Base-by-base conservation (phyloP, 30 jellyfish, hydroid and myxozoan genomes). In the Morbakka virulenta region DNA sequence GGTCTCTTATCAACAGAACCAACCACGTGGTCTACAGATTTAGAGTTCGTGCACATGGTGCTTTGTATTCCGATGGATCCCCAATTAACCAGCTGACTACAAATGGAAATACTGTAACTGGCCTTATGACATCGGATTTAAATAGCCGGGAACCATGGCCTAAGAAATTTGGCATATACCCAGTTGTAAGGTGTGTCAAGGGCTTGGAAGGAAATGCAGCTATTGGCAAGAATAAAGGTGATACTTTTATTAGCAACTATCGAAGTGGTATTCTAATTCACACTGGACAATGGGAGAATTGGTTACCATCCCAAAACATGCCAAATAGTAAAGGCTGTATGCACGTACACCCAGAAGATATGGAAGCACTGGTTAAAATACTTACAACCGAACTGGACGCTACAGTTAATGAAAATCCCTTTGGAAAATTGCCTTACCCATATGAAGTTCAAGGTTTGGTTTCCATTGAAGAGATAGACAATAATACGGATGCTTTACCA, bases 311-410 rank as follows among this genome's bases (percentile, higher is more conserved):
- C 68, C 65, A 65, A 35, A 88, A 83, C 28, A 87, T 87, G 96
- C 96, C 96, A 24, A 87, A 87, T 65, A 87, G 96, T 57, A 66
- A 69, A 12, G 96, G 96, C 0, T 87, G 96, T 73, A 80, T 87
- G 94, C 96, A 87, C 72, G 91, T 88, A 30, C 74, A 87, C 28
- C 96, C 96, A 13, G 82, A 53, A 1, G 96, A 79, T 70, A 64
- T 67, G 89, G 74, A 74, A 64, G 71, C 50, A 6, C 26, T 87
- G 25, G 87, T 75, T 2, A 94, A 87, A 24, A 21, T 80, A 1
- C 81, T 87, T 31, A 63, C 50, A 24, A 76, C 66, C 0, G 49
- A 62, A 35, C 52, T 79, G 50, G 94, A 87, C 6, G 96, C 74
- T 29, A 74, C 57, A 20, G 96, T 77, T 24, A 72, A 80, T 25